A percentile compares a stretch with the other conserved stretches of the same genome.
Evolutionary conservation across 2,113 vertebrate species (phyloP).

Genomic region (Lasiurus cinereus): DNA sequence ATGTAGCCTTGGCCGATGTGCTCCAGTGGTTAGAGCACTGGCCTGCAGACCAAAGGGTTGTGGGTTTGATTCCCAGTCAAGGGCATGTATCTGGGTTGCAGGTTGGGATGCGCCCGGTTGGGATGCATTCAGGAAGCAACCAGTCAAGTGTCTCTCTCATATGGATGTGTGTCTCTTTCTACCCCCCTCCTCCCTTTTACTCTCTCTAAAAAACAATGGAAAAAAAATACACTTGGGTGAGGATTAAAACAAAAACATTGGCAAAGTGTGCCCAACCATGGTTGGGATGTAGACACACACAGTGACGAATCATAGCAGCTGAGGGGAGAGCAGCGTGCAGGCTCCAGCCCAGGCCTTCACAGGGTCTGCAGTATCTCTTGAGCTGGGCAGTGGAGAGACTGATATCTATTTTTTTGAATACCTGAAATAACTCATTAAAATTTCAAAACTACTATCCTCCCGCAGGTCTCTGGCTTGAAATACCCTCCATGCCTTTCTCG

Average conservation of each 20-base stretch:
- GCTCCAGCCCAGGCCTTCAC: background rate
- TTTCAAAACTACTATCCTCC: background rate
- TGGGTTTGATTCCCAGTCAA: background rate
- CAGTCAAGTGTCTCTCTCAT: background rate
- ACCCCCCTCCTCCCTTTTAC: background rate
- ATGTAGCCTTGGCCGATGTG: background rate
- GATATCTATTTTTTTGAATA: background rate
- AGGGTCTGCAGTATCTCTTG: background rate
- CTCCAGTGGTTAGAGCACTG: background rate
- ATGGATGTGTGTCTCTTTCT: background rate
- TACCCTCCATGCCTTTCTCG: background rate
- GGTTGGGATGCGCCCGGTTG: background rate
- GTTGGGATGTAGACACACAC: background rate
- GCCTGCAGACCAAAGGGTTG: background rate
- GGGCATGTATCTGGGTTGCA: background rate
- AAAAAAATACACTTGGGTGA: background rate
- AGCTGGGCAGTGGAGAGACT: background rate
- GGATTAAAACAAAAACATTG: background rate
- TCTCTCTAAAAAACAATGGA: background rate
- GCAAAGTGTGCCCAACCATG: background rate
- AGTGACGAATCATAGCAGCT: background rate
- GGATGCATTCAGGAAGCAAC: background rate
- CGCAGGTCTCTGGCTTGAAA: background rate
- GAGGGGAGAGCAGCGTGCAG: rapidly evolving
- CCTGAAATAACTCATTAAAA: constrained; percentile 20